phyloP scores from a whole-genome alignment of 2,888 invertebrate genomes.

The Clivina fossor region DNA sequence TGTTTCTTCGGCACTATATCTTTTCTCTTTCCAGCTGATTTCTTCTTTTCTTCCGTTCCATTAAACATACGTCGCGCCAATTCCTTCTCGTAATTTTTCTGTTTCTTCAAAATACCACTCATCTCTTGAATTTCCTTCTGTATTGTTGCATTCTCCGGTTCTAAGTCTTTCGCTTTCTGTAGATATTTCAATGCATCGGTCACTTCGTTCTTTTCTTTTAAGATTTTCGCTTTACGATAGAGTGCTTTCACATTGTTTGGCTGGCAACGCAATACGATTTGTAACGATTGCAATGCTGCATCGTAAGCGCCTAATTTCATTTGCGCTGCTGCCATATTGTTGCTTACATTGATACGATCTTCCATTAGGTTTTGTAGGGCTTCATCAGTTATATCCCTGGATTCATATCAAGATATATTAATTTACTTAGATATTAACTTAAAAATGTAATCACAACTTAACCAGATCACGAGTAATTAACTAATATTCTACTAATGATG shows the following conservation, averaged over 20 bases:
- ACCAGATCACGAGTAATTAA: too few species aligned
- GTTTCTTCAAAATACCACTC: slow-evolving; percentile 47
- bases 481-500: too few species aligned
- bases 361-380: slow-evolving; percentile 71
- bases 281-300: slow-evolving; percentile 80
- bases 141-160: slow-evolving; percentile 61
- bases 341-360: slow-evolving; percentile 80
- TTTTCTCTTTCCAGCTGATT: too few species aligned
- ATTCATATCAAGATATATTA: too few species aligned
- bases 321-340: slow-evolving; percentile 92
- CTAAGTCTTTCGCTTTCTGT: slow-evolving; percentile 63
- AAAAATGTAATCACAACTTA: too few species aligned
- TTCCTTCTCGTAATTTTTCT: slow-evolving; percentile 55
- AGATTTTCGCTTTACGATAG: slow-evolving; percentile 79
- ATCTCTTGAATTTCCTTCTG: slow-evolving; percentile 55
- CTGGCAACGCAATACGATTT: slow-evolving; percentile 79
- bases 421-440: too few species aligned
- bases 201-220: slow-evolving; percentile 68
- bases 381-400: slow-evolving; percentile 56
- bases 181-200: slow-evolving; percentile 69
- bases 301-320: slow-evolving; percentile 84
- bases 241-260: slow-evolving; percentile 89
- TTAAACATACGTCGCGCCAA: slow-evolving; percentile 58
- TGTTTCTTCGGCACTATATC: slow-evolving; percentile 32
- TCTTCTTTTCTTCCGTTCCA: slow-evolving; percentile 20